These are phyloP conservation scores for Campodea augens DNA, from an alignment of 1,140 invertebrate genomes.

Conservation along the genomic window DNA sequence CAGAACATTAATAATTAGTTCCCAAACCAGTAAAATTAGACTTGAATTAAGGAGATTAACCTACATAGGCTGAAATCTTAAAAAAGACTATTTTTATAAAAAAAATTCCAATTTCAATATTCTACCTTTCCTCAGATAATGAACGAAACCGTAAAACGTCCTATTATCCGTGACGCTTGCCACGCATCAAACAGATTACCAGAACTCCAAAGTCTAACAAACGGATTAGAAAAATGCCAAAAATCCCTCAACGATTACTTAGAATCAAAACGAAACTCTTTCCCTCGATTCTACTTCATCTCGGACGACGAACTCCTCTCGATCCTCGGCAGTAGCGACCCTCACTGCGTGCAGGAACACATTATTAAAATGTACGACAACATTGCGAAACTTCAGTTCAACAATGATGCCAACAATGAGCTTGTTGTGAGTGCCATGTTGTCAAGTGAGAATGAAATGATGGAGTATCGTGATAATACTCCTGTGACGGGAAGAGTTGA, in stretches of 20 bases:
- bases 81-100: slow-evolving; percentile 1
- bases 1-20: no score
- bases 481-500: slow-evolving; percentile 50
- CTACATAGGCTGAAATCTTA: neutral
- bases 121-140: slow-evolving; percentile 40
- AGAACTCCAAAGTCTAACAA: slow-evolving; percentile 49
- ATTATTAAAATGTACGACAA: slow-evolving; percentile 94
- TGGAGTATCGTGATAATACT: slow-evolving; percentile 51
- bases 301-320: slow-evolving; percentile 78
- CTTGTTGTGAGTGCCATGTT: slow-evolving; percentile 55
- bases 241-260: slow-evolving; percentile 79
- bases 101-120: slow-evolving; percentile 1
- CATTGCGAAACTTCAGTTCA: slow-evolving; percentile 48
- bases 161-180: slow-evolving; percentile 56
- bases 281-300: slow-evolving; percentile 81
- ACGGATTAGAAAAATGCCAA: slow-evolving; percentile 66
- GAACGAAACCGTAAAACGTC: slow-evolving; percentile 52
- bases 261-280: slow-evolving; percentile 63
- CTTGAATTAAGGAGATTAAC: no score
- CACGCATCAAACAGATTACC: slow-evolving; percentile 43
- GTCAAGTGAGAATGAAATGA: slow-evolving; percentile 64
- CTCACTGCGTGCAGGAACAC: slow-evolving; percentile 64
- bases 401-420: slow-evolving; percentile 35
- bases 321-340: slow-evolving; percentile 66
- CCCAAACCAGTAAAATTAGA: no score